Base-by-base conservation (phyloP, 2,888 invertebrate genomes). In the Athripsodes cinereus region DNA sequence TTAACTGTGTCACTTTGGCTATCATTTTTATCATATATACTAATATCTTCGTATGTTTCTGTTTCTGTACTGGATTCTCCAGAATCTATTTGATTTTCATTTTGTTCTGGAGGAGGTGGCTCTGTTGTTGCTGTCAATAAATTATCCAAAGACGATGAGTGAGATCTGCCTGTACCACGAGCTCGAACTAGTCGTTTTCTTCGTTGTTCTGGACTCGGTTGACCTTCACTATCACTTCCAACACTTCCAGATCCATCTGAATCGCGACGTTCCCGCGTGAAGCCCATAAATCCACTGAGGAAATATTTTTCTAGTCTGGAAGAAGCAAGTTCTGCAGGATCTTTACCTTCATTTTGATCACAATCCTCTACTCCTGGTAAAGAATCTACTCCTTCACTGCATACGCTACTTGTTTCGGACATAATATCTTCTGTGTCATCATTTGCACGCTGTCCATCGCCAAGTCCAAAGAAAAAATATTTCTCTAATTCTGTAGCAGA, bases 301-400 rank as follows among this genome's bases (percentile, higher is more conserved):
- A 94, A 95, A 74, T 95, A 95, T 71, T 92, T 92, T 71, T 94
- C 93, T 62, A 94, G 73, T 16, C 93, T 82, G 1, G 91, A 91
- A 0, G 92, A 90, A 59, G 91, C 91, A 62, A 92, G 72, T 56
- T 90, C 88, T 5, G 87, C 86, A 53, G 85, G 85, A 67, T 85
- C 86, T 67, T 81, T 73, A 6, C 70, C 75, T 21, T 79, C 78
- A 61, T 76, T 79, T 46, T 72, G 67, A 63, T 76, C 73, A 67
- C 69, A 73, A 63, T 80, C 85, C 67, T 75, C 85, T 58, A 80
- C 79, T 52, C 84, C 82, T 52, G 84, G 82, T 60, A 86, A 74
- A 0, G 89, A 88, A 69, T 92, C 92, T 62, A 87, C 75, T 53
- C 88, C 86, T 70, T 92, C 92, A 68, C 92, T 92, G 69, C 89